Conservation (phyloP, 2,888 invertebrate species). For the Alviniconcha strummeri region DNA sequence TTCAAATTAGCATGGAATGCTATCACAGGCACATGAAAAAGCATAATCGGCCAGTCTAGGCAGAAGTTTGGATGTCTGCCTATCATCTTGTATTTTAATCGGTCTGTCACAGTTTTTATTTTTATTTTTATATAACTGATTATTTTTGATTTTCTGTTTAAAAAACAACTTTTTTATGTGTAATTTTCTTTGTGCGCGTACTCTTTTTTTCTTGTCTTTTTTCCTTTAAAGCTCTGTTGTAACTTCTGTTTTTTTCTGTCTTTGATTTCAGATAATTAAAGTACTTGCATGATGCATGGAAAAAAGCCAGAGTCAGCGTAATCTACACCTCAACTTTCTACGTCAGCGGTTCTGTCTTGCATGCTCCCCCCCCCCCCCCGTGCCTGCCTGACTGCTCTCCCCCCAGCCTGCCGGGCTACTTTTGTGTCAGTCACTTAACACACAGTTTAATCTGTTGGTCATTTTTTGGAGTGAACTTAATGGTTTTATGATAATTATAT, state of each 20-base stretch:
- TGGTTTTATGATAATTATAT: not conserved
- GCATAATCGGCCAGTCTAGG: too few species aligned
- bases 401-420: too few species aligned
- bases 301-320: not conserved
- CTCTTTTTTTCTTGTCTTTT: too few species aligned
- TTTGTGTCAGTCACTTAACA: not conserved
- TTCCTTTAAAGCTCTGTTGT: too few species aligned
- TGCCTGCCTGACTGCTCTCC: not conserved
- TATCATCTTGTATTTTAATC: not conserved
- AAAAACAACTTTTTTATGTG: too few species aligned
- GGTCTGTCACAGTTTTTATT: not conserved
- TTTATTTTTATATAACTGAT: not conserved
- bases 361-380: conserved; percentile 8
- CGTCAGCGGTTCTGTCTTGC: not conserved
- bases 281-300: conserved; percentile 32
- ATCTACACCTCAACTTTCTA: not conserved
- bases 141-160: not conserved
- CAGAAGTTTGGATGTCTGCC: not conserved
- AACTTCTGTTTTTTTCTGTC: not conserved
- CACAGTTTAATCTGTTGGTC: not conserved
- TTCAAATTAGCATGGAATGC: too few species aligned
- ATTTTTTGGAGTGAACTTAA: not conserved
- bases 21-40: too few species aligned
- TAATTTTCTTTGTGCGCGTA: too few species aligned
- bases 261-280: conserved; percentile 28